A percentile compares a stretch with the other conserved stretches of the same genome.
phyloP scores from a whole-genome alignment of 2,888 invertebrate species.

The Mythimna loreyi region DNA sequence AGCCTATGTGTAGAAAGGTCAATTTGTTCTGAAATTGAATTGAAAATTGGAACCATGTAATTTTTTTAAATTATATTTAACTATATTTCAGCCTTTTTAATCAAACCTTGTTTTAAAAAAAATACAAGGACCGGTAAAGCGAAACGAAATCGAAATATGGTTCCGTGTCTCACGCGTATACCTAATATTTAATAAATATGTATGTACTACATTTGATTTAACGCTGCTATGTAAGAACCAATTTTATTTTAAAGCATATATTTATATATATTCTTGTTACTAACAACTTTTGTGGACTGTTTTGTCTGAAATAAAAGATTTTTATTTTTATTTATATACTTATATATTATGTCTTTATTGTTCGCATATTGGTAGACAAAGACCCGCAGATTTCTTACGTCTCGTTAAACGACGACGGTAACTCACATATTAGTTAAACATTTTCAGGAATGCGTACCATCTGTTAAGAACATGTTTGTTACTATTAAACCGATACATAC shows the following conservation, averaged over 20 bases:
- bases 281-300: too few species aligned
- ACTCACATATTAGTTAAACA: slow-evolving; percentile 5
- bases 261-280: too few species aligned
- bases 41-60: too few species aligned
- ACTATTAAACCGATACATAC: neutral
- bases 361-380: neutral
- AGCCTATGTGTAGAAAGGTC: neutral
- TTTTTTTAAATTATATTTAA: too few species aligned
- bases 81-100: neutral
- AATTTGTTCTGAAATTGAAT: neutral
- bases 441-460: slow-evolving; percentile 10
- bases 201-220: too few species aligned
- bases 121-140: neutral
- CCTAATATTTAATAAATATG: too few species aligned
- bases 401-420: neutral
- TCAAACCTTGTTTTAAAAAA: too few species aligned
- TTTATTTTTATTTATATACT: too few species aligned
- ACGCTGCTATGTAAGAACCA: neutral
- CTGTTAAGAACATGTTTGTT: slow-evolving; percentile 7
- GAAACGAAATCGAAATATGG: neutral
- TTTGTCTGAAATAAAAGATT: too few species aligned
- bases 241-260: neutral
- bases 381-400: neutral
- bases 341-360: neutral
- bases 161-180: too few species aligned